These are phyloP conservation scores for Halotydeus destructor DNA, from an alignment of 1,140 invertebrate species.

Conservation along the genomic window DNA sequence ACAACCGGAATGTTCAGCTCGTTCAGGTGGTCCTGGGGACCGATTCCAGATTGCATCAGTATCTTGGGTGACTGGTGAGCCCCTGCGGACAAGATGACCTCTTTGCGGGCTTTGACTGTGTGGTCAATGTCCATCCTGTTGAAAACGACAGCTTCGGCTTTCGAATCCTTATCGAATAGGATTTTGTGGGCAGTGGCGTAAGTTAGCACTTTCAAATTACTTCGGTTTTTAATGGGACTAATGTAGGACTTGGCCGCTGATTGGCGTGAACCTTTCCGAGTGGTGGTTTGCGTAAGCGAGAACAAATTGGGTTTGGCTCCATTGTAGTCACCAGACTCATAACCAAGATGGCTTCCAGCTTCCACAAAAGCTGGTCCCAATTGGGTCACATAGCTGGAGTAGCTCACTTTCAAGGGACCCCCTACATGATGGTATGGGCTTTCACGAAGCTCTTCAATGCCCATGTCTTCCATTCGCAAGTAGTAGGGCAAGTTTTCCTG, in stretches of 20 bases:
- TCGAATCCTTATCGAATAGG: too few relatives aligned
- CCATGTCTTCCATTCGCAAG: constrained; percentile 28
- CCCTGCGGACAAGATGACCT: constrained; percentile 62
- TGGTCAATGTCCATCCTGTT: constrained; percentile 37
- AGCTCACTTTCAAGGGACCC: constrained; percentile 16
- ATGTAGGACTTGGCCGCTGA: too few relatives aligned
- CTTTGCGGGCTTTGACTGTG: constrained; percentile 41
- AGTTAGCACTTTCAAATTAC: too few relatives aligned
- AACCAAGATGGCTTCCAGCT: constrained; percentile 47
- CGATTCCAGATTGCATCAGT: constrained; percentile 66
- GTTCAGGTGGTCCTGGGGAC: constrained; percentile 9
- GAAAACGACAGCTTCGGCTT: constrained; percentile 63
- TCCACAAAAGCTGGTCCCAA: constrained; percentile 40
- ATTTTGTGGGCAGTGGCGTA: too few relatives aligned
- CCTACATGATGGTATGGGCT: constrained; percentile 31
- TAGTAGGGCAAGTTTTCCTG: constrained; percentile 45
- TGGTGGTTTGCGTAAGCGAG: too few relatives aligned
- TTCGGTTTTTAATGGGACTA: too few relatives aligned
- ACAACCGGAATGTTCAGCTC: constrained; percentile 10
- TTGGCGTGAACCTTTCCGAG: too few relatives aligned
- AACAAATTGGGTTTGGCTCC: too few relatives aligned
- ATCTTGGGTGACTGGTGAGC: constrained; percentile 71
- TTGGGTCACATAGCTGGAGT: constrained; percentile 15
- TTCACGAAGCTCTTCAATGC: too few relatives aligned
- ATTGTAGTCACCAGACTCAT: constrained; percentile 28